Conservation (phyloP, 2,113 vertebrate species). For the Centropus bengalensis region DNA sequence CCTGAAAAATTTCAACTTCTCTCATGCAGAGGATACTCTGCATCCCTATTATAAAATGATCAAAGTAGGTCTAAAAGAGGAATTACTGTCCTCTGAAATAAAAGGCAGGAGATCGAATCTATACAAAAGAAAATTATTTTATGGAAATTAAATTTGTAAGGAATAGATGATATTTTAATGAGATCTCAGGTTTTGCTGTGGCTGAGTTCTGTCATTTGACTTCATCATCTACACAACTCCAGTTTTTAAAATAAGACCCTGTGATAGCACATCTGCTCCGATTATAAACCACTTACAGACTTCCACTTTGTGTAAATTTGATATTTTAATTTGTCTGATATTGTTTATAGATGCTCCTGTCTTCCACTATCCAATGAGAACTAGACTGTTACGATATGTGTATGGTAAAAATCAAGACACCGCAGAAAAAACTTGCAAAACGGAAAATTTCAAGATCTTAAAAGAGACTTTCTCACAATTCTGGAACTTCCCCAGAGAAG, state of each 20-base stretch:
- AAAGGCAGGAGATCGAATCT: background rate
- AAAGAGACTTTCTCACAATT: background rate
- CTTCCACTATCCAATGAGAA: background rate
- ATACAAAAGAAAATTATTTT: background rate
- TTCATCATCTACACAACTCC: background rate
- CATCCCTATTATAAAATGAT: background rate
- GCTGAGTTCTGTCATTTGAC: background rate
- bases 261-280: background rate
- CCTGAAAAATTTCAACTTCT: background rate
- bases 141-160: background rate
- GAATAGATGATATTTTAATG: background rate
- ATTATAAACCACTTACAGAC: background rate
- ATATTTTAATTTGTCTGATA: background rate
- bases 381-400: background rate
- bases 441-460: background rate
- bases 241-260: background rate
- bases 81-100: background rate
- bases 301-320: background rate
- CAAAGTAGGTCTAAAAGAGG: background rate
- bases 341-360: background rate
- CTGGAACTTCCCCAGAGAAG: background rate
- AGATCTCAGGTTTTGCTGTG: background rate
- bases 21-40: background rate
- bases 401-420: rapidly evolving
- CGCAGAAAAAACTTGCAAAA: background rate